These are phyloP conservation scores for Gorsachius magnificus DNA, from an alignment of 2,797 vertebrate species.

Conservation along the genomic window DNA sequence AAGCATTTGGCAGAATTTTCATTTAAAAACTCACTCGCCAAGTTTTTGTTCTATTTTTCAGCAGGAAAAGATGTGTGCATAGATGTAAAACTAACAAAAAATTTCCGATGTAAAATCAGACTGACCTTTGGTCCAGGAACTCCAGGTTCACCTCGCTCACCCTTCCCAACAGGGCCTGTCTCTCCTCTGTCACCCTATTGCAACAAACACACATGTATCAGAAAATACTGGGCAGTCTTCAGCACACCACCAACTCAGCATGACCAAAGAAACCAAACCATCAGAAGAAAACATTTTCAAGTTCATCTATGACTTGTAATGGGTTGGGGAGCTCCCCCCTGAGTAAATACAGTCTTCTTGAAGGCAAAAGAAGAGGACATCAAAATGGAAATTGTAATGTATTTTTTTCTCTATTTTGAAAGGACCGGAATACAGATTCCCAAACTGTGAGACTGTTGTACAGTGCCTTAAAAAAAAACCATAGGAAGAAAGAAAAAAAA, in stretches of 20 bases:
- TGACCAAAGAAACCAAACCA: not conserved
- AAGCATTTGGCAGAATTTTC: not conserved
- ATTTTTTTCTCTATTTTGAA: not conserved
- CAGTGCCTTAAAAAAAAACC: not conserved
- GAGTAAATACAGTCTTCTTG: not conserved
- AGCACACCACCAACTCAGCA: not conserved
- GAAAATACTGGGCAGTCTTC: not conserved
- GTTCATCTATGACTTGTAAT: not conserved
- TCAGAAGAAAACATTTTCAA: not conserved
- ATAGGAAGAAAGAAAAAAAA: not conserved
- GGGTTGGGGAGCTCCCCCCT: not conserved
- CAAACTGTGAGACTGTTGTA: not conserved
- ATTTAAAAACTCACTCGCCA: not conserved
- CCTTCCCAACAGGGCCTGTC: conserved; percentile 87
- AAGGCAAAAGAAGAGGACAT: not conserved
- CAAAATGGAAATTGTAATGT: not conserved
- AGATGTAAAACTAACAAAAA: not conserved
- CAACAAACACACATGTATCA: not conserved
- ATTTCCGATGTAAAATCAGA: not conserved
- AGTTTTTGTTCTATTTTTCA: not conserved
- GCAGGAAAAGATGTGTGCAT: not conserved
- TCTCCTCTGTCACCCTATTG: conserved; percentile 92
- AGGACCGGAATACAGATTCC: not conserved
- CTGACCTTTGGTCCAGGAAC: conserved; percentile 89
- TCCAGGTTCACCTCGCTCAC: conserved; percentile 90